Percentiles rank a stretch among this genome's conserved stretches.
Conservation (phyloP, 2,113 vertebrate species). For the Rhabdornis inornatus region DNA sequence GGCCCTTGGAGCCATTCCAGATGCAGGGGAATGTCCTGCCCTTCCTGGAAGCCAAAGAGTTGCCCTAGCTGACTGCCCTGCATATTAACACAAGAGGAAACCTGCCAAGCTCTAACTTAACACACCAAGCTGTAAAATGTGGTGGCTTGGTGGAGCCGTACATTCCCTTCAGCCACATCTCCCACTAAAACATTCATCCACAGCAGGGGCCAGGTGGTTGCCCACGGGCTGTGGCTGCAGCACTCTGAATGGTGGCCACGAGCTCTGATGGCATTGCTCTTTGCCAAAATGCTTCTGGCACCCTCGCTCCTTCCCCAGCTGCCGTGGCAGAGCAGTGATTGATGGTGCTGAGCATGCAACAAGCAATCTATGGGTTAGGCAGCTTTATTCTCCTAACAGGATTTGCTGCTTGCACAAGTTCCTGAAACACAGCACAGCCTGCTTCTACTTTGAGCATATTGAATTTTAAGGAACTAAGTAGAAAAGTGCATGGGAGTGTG, state of each 20-base stretch:
- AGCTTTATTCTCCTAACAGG: neutral
- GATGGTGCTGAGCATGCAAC: neutral
- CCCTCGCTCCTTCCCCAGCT: neutral
- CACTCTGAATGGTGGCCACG: accelerated
- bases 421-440: neutral
- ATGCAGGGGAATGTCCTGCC: neutral
- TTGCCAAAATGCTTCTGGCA: neutral
- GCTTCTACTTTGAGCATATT: neutral
- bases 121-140: neutral
- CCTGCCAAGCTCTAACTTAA: neutral
- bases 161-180: neutral
- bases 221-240: neutral
- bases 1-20: neutral
- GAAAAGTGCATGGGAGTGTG: neutral
- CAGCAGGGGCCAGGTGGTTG: accelerated
- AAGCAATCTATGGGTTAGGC: neutral
- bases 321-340: accelerated
- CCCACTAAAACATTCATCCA: accelerated
- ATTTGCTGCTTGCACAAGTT: neutral
- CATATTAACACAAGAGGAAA: neutral
- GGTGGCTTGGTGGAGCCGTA: accelerated
- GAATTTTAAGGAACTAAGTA: neutral
- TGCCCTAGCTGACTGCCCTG: neutral
- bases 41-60: neutral
- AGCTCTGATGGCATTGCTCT: neutral